Base-by-base conservation (phyloP, 2,888 invertebrate genomes). In the Griposia aprilina region DNA sequence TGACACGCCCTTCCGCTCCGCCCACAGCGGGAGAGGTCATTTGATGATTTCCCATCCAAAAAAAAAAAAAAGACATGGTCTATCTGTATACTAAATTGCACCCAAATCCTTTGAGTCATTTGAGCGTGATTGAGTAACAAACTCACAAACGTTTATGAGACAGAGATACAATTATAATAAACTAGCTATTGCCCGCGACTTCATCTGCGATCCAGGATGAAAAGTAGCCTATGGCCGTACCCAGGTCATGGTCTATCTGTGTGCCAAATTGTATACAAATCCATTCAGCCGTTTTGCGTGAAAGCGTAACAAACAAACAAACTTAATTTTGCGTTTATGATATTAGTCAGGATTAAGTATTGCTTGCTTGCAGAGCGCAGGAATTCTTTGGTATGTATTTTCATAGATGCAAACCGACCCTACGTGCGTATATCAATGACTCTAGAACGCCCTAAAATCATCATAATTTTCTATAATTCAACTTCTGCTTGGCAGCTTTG, bases 401-500 rank as follows among this genome's bases (percentile, higher is more conserved):
- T 17, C 36, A n/a, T 55, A 11, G n/a, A 41, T 41, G 11, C 7
- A 69, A 36, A 57, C 48, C 36, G 3, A 48, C 36, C 11, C n/a
- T 15, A 20, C 15, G 10, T 36, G 20, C 48, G 15, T 26, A 48
- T 48, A 26, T 41, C 5, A 84, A 77, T 86, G 78, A 86, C 82
- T 86, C 84, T 83, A 78, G 70, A 80, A 87, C 75, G 26, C 52
- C 52, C 63, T 65, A 30, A 65, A 70, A 76, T 80, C 80, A 86
- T 84, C 81, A 66, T 79, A 82, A 81, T 85, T 79, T 81, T 83
- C 86, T 78, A 62, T 77, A 79, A 68, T 67, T 83, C 73, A 85
- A 89, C 82, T 87, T 87, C 79, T 84, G 93, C 94, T 93, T 93
- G 82, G 80, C 86, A 84, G 93, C 93, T 93, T 90, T 82, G 90